Evolutionary conservation across 2,888 invertebrate species (phyloP), one percentile per base, ranked within the genome.

Genomic region (Drosophila suboccidentalis): DNA sequence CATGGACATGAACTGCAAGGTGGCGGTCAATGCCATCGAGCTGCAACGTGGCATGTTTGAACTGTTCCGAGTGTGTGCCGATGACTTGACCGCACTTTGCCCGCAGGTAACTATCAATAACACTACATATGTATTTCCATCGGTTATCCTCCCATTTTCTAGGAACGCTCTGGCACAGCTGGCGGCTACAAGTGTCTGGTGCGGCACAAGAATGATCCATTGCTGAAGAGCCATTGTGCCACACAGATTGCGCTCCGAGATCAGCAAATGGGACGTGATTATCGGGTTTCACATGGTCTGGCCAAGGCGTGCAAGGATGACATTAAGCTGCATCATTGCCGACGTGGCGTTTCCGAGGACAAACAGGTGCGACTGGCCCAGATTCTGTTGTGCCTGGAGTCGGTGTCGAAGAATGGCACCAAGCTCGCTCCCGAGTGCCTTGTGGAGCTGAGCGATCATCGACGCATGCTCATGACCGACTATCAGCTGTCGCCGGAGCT

Each of bases 401-500:
- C 95, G 57, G 94, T 95, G 38, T 93, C 94, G 47, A 94, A 94
- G 89, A 96, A 95, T 82, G 96, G 96, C 80, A 95, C 95, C 58
- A 96, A 95, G 92, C 93, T 98, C 15, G 94, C 95, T 13, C 93
- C 95, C 0, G 96, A 97, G 82, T 99, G 99, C 91, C 95, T 96
- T 58, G 94, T 95, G 19, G 98, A 99, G 94, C 96, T 99, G 95
- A 94, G 95, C 75, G 97, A 97, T 88, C 98, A 99, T 91, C 94
- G 99, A 19, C 96, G 96, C 91, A 96, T 97, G 93, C 94, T 99
- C 15, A 96, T 99, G 96, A 96, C 97, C 89, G 98, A 99, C 92
- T 99, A 97, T 91, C 95, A 97, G 82, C 94, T 99, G 17, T 98
- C 97, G 10, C 99, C 99, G 5, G 98, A 99, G 93, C 94, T 99